Conservation (phyloP, 2,797 vertebrate genomes). For the Clamator glandarius region DNA sequence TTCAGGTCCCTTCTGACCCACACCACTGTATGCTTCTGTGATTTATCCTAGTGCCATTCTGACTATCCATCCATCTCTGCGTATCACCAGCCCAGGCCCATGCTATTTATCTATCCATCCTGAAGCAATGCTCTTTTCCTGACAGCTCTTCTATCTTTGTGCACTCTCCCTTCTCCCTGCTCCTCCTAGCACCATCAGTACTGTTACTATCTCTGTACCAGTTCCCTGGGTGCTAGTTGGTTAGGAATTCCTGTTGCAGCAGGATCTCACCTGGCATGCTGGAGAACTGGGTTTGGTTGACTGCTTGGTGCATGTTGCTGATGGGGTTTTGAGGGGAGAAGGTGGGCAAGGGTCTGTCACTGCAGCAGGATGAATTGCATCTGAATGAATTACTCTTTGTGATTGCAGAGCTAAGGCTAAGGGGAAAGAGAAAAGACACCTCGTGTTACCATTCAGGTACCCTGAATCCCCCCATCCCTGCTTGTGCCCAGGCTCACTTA, state of each 20-base stretch:
- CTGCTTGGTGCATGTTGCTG: not conserved
- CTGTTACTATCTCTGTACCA: not conserved
- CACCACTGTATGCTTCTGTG: too few species aligned
- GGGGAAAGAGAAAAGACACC: conserved; percentile 62
- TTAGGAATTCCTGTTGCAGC: not conserved
- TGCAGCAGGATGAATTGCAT: not conserved
- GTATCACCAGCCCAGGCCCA: too few species aligned
- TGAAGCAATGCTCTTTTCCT: not conserved
- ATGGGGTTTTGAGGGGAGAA: not conserved
- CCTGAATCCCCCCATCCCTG: not conserved
- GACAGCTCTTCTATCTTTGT: not conserved
- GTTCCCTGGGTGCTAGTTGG: not conserved
- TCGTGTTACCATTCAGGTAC: conserved; percentile 60
- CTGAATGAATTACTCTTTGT: not conserved
- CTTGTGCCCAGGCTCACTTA: not conserved
- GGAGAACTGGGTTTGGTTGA: accelerated
- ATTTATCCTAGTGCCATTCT: too few species aligned
- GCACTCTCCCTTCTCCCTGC: not conserved
- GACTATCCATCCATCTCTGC: too few species aligned
- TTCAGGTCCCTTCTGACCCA: too few species aligned
- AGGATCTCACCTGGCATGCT: accelerated
- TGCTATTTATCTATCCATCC: not conserved
- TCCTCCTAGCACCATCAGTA: not conserved
- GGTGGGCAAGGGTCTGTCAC: accelerated
- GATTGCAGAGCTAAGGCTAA: conserved; percentile 72